Conservation (phyloP, 2,797 vertebrate species). For the Ctenopoma multispine region DNA sequence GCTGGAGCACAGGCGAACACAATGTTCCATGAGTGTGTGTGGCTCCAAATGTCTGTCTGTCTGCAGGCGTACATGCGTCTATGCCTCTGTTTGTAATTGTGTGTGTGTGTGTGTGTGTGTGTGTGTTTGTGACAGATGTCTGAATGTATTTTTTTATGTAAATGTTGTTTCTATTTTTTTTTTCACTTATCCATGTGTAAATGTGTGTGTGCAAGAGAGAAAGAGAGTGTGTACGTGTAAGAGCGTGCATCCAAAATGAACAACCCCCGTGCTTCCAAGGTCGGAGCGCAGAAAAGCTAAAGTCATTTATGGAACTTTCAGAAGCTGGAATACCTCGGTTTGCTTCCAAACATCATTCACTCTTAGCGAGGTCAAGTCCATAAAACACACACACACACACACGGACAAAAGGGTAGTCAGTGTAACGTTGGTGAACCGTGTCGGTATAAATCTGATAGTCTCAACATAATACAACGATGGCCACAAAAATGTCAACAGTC, state of each 20-base stretch:
- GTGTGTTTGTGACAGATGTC: slow-evolving; percentile 8
- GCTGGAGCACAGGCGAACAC: slow-evolving; percentile 37
- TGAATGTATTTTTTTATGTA: background rate
- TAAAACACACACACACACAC: slow-evolving; percentile 65
- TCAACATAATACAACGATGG: slow-evolving; percentile 69
- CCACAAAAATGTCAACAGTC: slow-evolving; percentile 80
- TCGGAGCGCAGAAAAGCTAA: slow-evolving; percentile 10
- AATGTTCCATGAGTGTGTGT: slow-evolving; percentile 36
- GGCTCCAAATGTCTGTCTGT: slow-evolving; percentile 36
- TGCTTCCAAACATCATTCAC: slow-evolving; percentile 68
- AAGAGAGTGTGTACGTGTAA: background rate
- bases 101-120: slow-evolving; percentile 2
- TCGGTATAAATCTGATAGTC: slow-evolving; percentile 73
- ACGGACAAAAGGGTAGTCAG: slow-evolving; percentile 68
- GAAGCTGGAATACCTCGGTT: slow-evolving; percentile 70
- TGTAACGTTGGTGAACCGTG: slow-evolving; percentile 68
- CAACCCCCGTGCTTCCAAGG: slow-evolving; percentile 43
- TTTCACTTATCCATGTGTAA: background rate
- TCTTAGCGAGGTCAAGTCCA: slow-evolving; percentile 66
- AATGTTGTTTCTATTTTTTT: too few species aligned
- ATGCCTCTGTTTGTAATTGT: slow-evolving; percentile 15
- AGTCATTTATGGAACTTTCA: slow-evolving; percentile 72
- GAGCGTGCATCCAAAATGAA: slow-evolving; percentile 48
- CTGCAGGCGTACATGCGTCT: slow-evolving; percentile 16
- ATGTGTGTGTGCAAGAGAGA: slow-evolving; percentile 3